These are phyloP conservation scores for Archips crataeganus DNA, from an alignment of 2,888 invertebrate species.

Conservation along the genomic window DNA sequence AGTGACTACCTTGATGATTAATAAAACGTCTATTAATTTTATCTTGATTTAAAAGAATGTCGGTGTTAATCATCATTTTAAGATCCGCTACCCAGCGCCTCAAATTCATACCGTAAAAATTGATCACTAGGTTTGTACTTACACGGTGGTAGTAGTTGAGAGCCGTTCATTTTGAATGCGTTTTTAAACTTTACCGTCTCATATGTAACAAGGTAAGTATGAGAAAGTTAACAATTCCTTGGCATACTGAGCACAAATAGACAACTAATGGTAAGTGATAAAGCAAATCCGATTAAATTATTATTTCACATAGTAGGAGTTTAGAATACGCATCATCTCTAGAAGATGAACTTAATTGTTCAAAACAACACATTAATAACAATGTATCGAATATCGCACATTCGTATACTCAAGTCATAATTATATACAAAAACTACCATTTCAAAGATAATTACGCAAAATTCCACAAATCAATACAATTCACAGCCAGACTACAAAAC, in stretches of 20 bases:
- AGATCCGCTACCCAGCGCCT: slow-evolving; percentile 39
- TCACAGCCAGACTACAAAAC: slow-evolving; percentile 50
- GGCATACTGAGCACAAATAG: background rate
- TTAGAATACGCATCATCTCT: slow-evolving; percentile 30
- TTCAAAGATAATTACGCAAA: slow-evolving; percentile 78
- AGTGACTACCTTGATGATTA: slow-evolving; percentile 50
- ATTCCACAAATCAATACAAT: slow-evolving; percentile 74
- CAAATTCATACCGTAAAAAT: slow-evolving; percentile 4
- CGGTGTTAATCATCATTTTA: slow-evolving; percentile 42
- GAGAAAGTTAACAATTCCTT: background rate
- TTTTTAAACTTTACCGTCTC: background rate
- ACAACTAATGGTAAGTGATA: background rate
- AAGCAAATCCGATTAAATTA: slow-evolving; percentile 9
- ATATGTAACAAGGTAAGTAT: background rate
- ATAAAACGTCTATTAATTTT: slow-evolving; percentile 40
- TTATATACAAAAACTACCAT: slow-evolving; percentile 77
- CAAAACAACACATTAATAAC: slow-evolving; percentile 70
- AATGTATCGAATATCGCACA: slow-evolving; percentile 66
- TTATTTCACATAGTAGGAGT: slow-evolving; percentile 13
- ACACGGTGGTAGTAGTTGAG: background rate
- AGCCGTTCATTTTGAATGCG: background rate
- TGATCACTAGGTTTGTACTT: background rate
- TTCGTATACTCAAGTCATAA: slow-evolving; percentile 64
- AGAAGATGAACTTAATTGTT: slow-evolving; percentile 48
- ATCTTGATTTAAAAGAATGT: slow-evolving; percentile 55